Conservation (phyloP, 2,797 vertebrate genomes). For the Columba guinea region DNA sequence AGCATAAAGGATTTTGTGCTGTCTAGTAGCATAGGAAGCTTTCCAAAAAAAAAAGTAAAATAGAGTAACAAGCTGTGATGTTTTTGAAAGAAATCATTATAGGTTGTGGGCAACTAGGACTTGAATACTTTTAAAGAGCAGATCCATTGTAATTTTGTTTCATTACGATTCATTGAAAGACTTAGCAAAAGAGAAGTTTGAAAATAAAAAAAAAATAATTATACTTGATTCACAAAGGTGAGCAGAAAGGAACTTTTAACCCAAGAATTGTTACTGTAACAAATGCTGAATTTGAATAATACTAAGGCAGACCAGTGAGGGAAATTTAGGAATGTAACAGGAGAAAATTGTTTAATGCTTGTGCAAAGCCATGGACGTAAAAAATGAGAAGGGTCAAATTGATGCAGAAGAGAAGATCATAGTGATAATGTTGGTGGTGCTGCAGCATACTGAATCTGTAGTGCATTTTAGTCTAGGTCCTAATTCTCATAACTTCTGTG, state of each 20-base stretch:
- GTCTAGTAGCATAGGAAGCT: not conserved
- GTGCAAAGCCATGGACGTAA: not conserved
- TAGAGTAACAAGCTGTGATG: not conserved
- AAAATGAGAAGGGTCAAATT: not conserved
- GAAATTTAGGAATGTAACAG: not conserved
- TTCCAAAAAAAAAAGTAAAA: not conserved
- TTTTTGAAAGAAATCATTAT: not conserved
- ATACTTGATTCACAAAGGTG: not conserved
- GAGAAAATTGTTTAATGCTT: accelerated
- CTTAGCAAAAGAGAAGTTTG: not conserved
- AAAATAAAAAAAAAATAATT: not conserved
- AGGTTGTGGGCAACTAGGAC: not conserved
- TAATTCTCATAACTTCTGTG: not conserved
- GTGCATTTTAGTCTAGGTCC: not conserved
- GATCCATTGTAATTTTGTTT: not conserved
- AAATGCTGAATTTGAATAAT: not conserved
- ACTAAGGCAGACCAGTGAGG: not conserved
- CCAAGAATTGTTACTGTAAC: not conserved
- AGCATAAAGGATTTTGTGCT: not conserved
- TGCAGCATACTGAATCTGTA: not conserved
- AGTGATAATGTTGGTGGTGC: not conserved
- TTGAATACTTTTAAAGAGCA: not conserved
- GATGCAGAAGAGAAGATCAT: not conserved
- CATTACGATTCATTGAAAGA: not conserved
- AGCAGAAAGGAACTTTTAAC: not conserved